Base-by-base conservation (phyloP, 1,140 invertebrate genomes). In the Zeugodacus cucurbitae region DNA sequence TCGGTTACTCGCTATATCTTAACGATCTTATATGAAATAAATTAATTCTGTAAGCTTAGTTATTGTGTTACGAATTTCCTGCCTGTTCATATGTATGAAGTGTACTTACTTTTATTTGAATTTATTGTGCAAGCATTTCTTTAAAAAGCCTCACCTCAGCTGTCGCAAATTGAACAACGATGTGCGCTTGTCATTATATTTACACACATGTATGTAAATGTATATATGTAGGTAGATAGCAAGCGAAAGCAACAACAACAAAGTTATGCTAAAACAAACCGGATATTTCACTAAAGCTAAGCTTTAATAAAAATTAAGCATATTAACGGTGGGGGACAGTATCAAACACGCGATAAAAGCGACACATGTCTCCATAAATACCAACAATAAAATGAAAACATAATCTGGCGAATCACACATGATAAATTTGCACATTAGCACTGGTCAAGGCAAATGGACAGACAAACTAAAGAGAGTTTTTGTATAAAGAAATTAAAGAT, bases 231-330 rank as follows among this genome's bases (percentile, higher is more conserved):
- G 62, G 22, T 1, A 26, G 62, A 62, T 62, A 62, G 59, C 64
- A 67, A 74, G n/a, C 6, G 67, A 74, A 17, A 54, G 48, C 48
- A 14, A 34, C 67, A 41, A 74, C 34, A 74, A 74, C 1, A 37
- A 74, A 74, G 22, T 74, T 74, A 74, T 74, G 34, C 22, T 74
- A 74, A 74, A 74, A 37, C 34, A 74, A 74, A 74, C 67, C 67
- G 67, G 67, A 74, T 74, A 74, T 41, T 74, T 74, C 67, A 74
- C 67, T 74, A 37, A 74, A 74, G 67, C 67, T 22, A 34, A 74
- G 67, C 67, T 74, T 74, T 41, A 74, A 41, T 67, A 67, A 74
- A 74, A 74, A 74, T 41, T 74, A 74, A 74, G 67, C 67, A 41
- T 74, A 74, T 74, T 74, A 41, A n/a, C 20, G 37, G 67, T 74